A percentile compares a stretch with the other conserved stretches of the same genome.
Conservation (phyloP, 2,797 vertebrate species). For the Scomberomorus guttatus region DNA sequence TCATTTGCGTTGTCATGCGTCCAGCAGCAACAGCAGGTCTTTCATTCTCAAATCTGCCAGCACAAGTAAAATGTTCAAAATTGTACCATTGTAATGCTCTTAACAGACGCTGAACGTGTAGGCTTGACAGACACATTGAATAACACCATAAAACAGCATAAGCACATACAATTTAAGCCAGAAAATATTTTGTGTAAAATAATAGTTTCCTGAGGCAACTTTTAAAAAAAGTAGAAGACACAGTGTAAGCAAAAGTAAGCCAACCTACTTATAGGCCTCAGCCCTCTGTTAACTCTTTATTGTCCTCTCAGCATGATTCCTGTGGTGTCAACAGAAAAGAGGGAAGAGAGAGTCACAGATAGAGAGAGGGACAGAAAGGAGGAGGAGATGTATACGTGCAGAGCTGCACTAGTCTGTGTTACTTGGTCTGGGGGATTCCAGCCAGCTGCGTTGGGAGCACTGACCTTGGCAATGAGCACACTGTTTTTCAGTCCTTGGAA, state of each 20-base stretch:
- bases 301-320: conserved; percentile 49
- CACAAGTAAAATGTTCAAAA: neutral
- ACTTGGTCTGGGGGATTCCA: conserved; percentile 78
- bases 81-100: neutral
- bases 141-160: neutral
- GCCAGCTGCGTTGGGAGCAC: conserved; percentile 79
- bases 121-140: neutral
- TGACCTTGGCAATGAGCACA: conserved; percentile 81
- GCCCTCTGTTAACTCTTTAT: conserved; percentile 50
- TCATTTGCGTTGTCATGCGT: conserved; percentile 28
- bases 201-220: neutral
- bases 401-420: conserved; percentile 77
- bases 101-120: neutral
- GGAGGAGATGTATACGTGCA: conserved; percentile 75
- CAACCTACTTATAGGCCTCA: conserved; percentile 12
- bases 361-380: conserved; percentile 48
- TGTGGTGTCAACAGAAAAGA: conserved; percentile 73
- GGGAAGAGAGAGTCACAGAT: conserved; percentile 54
- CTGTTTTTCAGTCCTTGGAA: conserved; percentile 69
- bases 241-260: conserved; percentile 15
- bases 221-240: neutral
- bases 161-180: neutral
- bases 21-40: neutral
- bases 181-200: neutral
- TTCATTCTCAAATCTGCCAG: neutral